Conservation (phyloP, 2,888 invertebrate species). For the Adelphocoris suturalis region DNA sequence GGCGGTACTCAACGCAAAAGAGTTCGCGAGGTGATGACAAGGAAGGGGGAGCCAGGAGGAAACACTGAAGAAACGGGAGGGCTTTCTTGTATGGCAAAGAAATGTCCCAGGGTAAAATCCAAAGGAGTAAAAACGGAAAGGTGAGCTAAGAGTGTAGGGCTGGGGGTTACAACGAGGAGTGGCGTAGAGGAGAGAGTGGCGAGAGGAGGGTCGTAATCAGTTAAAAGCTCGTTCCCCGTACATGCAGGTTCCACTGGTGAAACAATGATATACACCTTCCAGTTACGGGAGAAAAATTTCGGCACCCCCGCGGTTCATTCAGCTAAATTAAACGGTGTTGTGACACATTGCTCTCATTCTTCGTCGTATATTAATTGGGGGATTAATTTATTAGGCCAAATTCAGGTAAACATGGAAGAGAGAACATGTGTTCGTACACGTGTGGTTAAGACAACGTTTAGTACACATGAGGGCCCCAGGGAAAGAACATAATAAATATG, state of each 20-base stretch:
- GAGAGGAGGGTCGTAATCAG: constrained; percentile 57
- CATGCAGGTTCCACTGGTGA: constrained; percentile 22
- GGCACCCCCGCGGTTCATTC: not conserved
- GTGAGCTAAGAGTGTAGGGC: constrained; percentile 35
- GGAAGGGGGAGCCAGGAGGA: not conserved
- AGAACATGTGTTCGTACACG: too few species aligned
- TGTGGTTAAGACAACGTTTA: too few species aligned
- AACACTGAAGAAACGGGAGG: constrained; percentile 18
- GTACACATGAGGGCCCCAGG: too few species aligned
- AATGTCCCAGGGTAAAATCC: constrained; percentile 48
- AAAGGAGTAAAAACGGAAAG: constrained; percentile 51
- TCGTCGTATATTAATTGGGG: not conserved
- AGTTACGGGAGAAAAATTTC: constrained; percentile 24
- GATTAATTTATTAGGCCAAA: too few species aligned
- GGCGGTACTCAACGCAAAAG: constrained; percentile 21
- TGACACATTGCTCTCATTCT: not conserved
- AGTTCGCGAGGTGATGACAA: not conserved
- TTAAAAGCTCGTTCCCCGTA: constrained; percentile 54
- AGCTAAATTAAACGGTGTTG: constrained; percentile 12
- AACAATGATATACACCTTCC: constrained; percentile 38
- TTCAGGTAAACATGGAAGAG: too few species aligned
- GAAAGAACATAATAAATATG: too few species aligned
- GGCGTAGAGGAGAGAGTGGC: not conserved
- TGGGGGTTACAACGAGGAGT: constrained; percentile 9
- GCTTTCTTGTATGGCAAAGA: constrained; percentile 53